Conservation (phyloP, 2,113 vertebrate species). For the Istiophorus platypterus region DNA sequence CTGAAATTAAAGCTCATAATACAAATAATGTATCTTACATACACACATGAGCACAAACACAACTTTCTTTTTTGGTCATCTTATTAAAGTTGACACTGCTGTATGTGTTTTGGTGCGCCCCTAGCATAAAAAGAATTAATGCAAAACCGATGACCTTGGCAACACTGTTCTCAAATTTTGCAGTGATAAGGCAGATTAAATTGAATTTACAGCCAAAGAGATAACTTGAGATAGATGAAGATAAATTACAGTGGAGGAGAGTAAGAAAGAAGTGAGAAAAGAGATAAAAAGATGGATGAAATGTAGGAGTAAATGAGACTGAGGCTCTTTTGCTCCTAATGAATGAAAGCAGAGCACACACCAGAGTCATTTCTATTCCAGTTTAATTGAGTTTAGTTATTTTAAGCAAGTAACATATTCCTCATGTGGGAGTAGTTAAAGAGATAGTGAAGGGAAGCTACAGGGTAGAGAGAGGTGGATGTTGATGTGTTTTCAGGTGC, state of each 20-base stretch:
- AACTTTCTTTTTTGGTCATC: neutral
- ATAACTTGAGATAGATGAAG: constrained; percentile 29
- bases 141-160: constrained; percentile 30
- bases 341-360: constrained; percentile 56
- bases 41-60: neutral
- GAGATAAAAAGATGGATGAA: constrained; percentile 43
- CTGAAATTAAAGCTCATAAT: neutral
- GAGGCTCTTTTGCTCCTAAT: constrained; percentile 52
- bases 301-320: constrained; percentile 27
- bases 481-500: constrained; percentile 58
- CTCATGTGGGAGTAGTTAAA: constrained; percentile 54
- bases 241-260: constrained; percentile 35
- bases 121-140: neutral
- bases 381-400: constrained; percentile 72
- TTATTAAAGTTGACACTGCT: neutral
- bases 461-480: constrained; percentile 39
- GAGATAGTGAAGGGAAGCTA: constrained; percentile 43
- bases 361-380: constrained; percentile 60
- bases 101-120: neutral
- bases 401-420: constrained; percentile 59
- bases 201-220: constrained; percentile 46
- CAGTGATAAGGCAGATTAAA: constrained; percentile 32
- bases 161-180: constrained; percentile 8
- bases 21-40: neutral
- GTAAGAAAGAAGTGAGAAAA: constrained; percentile 31